Evolutionary conservation across 2,888 invertebrate genomes (phyloP), one percentile per base, ranked within the genome.

Genomic region (Ptilodon capucinus): DNA sequence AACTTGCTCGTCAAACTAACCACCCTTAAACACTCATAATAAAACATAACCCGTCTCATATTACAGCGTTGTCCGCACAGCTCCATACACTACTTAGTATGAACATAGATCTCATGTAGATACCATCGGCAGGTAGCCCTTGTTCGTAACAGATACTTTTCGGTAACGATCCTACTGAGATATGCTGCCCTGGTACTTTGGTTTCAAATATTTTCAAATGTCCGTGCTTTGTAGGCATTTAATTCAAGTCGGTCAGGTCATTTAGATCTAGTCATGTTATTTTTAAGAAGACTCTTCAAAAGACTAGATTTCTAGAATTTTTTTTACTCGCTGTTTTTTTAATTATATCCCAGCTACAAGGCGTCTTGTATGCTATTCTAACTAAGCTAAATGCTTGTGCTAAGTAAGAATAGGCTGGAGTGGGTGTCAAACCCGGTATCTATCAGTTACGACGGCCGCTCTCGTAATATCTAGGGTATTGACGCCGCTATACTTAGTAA

Each of bases 11-110:
- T 18, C 25, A 5, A n/a, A 42, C 38, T 6, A 2, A 2, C 2
- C 1, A 0, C 9, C 41, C 49, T 23, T 65, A 42, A 44, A 30
- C 61, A 66, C 14, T 16, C 36, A 23, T 18, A 59, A 57, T 64
- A 67, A 64, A 65, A 64, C 68, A 74, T 74, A 68, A 70, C 60
- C 54, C 64, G 55, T 80, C 78, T 85, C 84, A 77, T 66, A 77
- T 85, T 85, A 84, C 84, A 66, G 59, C 57, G 74, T 74, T 82
- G 83, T 84, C 81, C 78, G 76, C 81, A 79, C 73, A 76, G 65
- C 71, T 64, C 72, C 74, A 71, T 70, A 75, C 74, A 71, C 46
- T 39, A 52, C 47, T 53, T 16, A 30, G 48, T 44, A 56, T 47
- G 54, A 54, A 51, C 61, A 65, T 64, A 64, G 66, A 64, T 65